These are phyloP conservation scores for Pelagia noctiluca DNA, from an alignment of 30 jellyfish, hydroid and myxozoan species.

Conservation along the genomic window DNA sequence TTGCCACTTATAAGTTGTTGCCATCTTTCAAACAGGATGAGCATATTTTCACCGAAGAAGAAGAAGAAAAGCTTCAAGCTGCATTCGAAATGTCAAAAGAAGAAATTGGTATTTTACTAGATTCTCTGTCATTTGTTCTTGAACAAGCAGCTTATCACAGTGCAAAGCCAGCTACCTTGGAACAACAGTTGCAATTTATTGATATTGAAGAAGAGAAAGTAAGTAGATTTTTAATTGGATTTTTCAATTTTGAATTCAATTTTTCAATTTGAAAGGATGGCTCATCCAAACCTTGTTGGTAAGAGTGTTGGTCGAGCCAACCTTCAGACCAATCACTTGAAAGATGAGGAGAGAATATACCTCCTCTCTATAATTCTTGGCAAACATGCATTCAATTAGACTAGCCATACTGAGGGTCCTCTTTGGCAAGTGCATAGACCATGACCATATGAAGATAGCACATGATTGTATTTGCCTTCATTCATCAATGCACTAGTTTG, in stretches of 20 bases:
- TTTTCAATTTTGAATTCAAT: not conserved
- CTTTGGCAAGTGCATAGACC: too few relatives aligned
- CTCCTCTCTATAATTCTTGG: too few relatives aligned
- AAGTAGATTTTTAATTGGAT: not conserved
- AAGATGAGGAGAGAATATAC: too few relatives aligned
- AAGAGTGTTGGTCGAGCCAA: too few relatives aligned
- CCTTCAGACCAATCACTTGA: too few relatives aligned
- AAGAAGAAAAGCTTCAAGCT: constrained; percentile 82
- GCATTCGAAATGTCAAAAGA: constrained; percentile 80
- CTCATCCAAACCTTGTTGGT: too few relatives aligned
- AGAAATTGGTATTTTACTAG: constrained; percentile 78
- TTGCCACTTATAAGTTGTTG: not conserved
- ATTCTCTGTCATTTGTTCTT: constrained; percentile 78
- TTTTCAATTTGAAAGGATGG: too few relatives aligned
- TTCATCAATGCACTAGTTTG: too few relatives aligned
- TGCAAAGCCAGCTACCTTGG: constrained; percentile 86
- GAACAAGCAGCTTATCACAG: constrained; percentile 97
- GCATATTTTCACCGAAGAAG: constrained; percentile 88
- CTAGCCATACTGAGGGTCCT: too few relatives aligned
- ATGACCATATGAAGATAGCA: too few relatives aligned
- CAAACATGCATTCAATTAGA: too few relatives aligned
- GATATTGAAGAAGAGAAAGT: constrained; percentile 84
- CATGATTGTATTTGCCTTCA: too few relatives aligned
- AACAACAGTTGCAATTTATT: constrained; percentile 75
- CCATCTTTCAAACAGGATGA: constrained; percentile 73